A percentile compares a stretch with the other conserved stretches of the same genome.
phyloP scores from a whole-genome alignment of 2,888 invertebrate species.

The Drosophila phalerata region DNA sequence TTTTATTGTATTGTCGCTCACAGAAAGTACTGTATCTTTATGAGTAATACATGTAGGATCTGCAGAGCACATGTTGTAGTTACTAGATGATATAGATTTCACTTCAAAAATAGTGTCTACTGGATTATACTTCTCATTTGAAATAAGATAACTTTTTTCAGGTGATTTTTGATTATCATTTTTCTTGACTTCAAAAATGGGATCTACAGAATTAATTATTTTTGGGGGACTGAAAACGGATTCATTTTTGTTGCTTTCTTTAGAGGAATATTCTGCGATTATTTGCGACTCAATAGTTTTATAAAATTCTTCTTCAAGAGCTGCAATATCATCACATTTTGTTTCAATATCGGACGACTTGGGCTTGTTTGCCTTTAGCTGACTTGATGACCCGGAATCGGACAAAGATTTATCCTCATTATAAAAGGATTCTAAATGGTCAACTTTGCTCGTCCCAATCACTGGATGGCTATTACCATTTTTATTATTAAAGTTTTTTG shows the following conservation, averaged over 20 bases:
- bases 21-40: neutral
- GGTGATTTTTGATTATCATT: neutral
- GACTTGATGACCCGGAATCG: neutral
- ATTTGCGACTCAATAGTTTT: neutral
- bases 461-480: neutral
- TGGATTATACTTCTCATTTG: neutral
- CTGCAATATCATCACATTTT: neutral
- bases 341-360: neutral
- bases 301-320: neutral
- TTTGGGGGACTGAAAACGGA: neutral
- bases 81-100: neutral
- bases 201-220: neutral
- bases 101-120: conserved; percentile 6
- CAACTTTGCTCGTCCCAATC: conserved; percentile 1
- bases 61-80: neutral
- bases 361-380: neutral
- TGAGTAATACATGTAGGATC: neutral
- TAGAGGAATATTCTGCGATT: neutral
- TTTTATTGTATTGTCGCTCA: neutral
- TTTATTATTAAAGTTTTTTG: neutral
- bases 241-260: neutral
- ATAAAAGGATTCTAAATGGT: neutral
- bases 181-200: neutral
- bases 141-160: neutral
- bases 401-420: neutral